Evolutionary conservation across 2,888 invertebrate genomes (phyloP).

Genomic region (Dioctria rufipes): DNA sequence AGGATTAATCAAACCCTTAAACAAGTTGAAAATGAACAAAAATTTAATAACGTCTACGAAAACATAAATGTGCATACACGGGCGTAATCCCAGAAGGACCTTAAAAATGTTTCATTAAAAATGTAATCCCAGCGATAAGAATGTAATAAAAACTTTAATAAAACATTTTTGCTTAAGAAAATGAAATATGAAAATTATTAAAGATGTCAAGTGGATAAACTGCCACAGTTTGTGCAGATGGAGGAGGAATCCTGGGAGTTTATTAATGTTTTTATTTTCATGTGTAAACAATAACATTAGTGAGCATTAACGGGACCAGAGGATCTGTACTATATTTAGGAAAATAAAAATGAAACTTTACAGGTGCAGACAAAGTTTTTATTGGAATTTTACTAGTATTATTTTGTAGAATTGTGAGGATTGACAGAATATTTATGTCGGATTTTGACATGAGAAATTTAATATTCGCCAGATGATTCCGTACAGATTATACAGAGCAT

Average conservation of each 20-base stretch:
- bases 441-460: too few relatives aligned
- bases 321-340: too few relatives aligned
- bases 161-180: slow-evolving; percentile 44
- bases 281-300: neutral
- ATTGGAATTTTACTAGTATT: too few relatives aligned
- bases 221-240: neutral
- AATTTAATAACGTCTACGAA: slow-evolving; percentile 43
- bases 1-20: slow-evolving; percentile 32
- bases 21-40: slow-evolving; percentile 42
- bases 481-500: too few relatives aligned
- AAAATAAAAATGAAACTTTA: too few relatives aligned
- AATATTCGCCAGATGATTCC: too few relatives aligned
- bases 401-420: too few relatives aligned
- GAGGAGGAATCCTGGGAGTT: neutral
- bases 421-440: too few relatives aligned
- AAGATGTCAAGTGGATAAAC: slow-evolving; percentile 13
- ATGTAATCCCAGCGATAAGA: slow-evolving; percentile 55
- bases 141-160: slow-evolving; percentile 56
- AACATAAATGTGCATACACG: slow-evolving; percentile 42
- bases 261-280: slow-evolving; percentile 10
- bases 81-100: slow-evolving; percentile 16
- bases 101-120: slow-evolving; percentile 57
- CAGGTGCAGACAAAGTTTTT: too few relatives aligned
- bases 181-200: slow-evolving; percentile 44
- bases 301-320: too few relatives aligned